phyloP scores from a whole-genome alignment of 1,140 invertebrate species.

The Platyscapa corneri region DNA sequence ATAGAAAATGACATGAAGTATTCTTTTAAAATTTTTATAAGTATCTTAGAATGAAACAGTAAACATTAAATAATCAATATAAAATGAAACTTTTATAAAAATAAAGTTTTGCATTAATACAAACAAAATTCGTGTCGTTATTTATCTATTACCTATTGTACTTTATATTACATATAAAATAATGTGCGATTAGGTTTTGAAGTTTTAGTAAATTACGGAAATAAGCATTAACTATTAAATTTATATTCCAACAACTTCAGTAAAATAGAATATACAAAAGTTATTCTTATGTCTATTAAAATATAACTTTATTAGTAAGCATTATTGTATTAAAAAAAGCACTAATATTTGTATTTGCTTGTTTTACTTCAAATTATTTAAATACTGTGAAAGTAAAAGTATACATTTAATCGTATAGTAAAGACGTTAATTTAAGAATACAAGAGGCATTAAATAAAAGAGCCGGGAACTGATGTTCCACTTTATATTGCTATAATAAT shows the following conservation, averaged over 20 bases:
- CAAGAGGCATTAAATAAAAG: conserved; percentile 46
- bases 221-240: neutral
- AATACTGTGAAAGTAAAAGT: neutral
- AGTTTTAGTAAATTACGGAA: neutral
- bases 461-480: conserved; percentile 22
- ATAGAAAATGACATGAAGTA: conserved; percentile 22
- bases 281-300: conserved; percentile 36
- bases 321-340: conserved; percentile 13
- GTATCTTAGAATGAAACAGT: neutral
- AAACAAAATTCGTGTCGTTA: neutral
- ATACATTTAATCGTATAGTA: conserved; percentile 4
- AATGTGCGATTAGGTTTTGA: neutral
- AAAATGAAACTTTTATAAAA: too few relatives aligned
- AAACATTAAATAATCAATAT: neutral
- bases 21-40: neutral
- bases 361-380: conserved; percentile 11
- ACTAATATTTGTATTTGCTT: conserved; percentile 11
- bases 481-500: conserved; percentile 15
- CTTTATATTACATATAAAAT: neutral
- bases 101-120: neutral
- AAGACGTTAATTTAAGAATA: neutral
- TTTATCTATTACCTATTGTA: conserved; percentile 2
- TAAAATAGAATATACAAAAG: neutral
- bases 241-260: neutral
- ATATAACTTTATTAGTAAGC: neutral